Evolutionary conservation across 2,113 vertebrate species (phyloP).

Genomic region (Agapornis roseicollis): DNA sequence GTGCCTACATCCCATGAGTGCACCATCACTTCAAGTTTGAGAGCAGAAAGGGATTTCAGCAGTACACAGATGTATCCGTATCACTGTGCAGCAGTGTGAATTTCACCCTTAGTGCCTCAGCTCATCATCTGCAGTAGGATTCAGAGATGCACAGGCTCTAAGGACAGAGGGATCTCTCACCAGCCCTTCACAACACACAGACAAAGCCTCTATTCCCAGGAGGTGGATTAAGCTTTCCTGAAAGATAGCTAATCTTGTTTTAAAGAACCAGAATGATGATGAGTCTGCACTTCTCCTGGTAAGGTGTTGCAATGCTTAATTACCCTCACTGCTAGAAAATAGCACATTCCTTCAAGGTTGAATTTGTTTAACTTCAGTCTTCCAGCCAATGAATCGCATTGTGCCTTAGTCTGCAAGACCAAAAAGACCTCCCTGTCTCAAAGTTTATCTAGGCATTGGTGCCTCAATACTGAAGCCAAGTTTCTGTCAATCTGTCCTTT

Average conservation of each 20-base stretch:
- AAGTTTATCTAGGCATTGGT: background rate
- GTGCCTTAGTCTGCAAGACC: background rate
- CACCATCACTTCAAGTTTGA: background rate
- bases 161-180: background rate
- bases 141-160: background rate
- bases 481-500: background rate
- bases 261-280: background rate
- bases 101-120: background rate
- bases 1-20: background rate
- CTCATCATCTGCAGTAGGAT: background rate
- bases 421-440: background rate
- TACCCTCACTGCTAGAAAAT: background rate
- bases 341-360: background rate
- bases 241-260: constrained; percentile 9
- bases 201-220: background rate
- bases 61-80: background rate
- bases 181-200: background rate
- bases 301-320: background rate
- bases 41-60: background rate
- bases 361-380: background rate
- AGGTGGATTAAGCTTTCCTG: background rate
- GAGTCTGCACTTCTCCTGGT: background rate
- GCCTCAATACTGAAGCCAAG: background rate
- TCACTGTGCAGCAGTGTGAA: background rate
- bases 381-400: background rate